Evolutionary conservation across 2,888 invertebrate genomes (phyloP).

Genomic region (Raillietiella orientalis): DNA sequence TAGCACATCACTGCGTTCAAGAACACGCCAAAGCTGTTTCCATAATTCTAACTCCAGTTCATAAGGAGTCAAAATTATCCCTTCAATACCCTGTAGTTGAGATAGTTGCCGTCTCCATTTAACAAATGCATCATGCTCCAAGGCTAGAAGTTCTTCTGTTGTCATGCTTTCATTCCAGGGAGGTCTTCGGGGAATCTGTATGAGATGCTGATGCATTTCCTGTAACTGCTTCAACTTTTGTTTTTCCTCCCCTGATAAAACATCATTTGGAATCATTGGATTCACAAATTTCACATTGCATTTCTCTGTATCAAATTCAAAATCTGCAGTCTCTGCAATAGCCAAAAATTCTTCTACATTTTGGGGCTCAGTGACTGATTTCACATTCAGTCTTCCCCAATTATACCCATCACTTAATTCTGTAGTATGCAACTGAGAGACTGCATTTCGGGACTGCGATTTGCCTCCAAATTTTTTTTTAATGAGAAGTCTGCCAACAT

Average conservation of each 20-base stretch:
- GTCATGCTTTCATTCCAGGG: constrained; percentile 38
- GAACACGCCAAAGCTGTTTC: constrained; percentile 91
- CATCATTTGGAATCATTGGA: constrained; percentile 21
- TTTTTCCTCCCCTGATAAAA: constrained; percentile 23
- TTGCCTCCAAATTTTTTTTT: constrained; percentile 11
- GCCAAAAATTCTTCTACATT: constrained; percentile 82
- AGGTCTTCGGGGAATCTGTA: constrained; percentile 62
- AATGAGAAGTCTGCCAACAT: constrained; percentile 10
- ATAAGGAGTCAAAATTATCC: constrained; percentile 66
- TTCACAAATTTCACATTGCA: constrained; percentile 43
- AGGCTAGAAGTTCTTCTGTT: constrained; percentile 38
- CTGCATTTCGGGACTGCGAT: too few species aligned
- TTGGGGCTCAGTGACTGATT: constrained; percentile 81
- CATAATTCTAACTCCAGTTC: constrained; percentile 93
- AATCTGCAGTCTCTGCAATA: constrained; percentile 73
- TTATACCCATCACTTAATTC: constrained; percentile 69
- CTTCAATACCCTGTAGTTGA: constrained; percentile 29
- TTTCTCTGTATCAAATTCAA: constrained; percentile 68
- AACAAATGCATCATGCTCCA: constrained; percentile 52
- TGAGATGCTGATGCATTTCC: constrained; percentile 21
- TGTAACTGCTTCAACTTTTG: constrained; percentile 18
- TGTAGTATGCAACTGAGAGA: constrained; percentile 35
- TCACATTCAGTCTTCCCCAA: constrained; percentile 59
- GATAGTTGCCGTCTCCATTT: constrained; percentile 65
- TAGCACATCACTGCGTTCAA: constrained; percentile 78